Conservation (phyloP, 1,140 invertebrate genomes). For the Drosophila pallidifrons region DNA sequence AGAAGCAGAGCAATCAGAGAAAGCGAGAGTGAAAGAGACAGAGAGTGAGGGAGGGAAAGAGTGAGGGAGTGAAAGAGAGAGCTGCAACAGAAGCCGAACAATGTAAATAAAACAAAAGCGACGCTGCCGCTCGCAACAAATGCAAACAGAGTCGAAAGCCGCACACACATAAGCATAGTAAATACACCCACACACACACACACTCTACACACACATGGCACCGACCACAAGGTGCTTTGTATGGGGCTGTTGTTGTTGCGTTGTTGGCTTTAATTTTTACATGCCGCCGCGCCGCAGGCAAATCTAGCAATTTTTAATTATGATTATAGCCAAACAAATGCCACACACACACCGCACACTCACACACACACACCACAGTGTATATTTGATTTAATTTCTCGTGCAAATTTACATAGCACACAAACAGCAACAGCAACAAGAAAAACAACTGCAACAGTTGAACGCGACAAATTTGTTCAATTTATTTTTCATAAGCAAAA, state of each 20-base stretch:
- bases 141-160: slow-evolving; percentile 65
- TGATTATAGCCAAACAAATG: slow-evolving; percentile 68
- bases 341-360: slow-evolving; percentile 25
- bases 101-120: slow-evolving; percentile 75
- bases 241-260: slow-evolving; percentile 43
- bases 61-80: background rate
- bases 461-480: slow-evolving; percentile 49
- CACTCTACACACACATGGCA: background rate
- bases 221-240: slow-evolving; percentile 57
- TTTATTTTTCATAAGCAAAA: slow-evolving; percentile 43
- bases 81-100: slow-evolving; percentile 52
- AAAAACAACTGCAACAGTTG: background rate
- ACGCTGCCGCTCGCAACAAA: slow-evolving; percentile 49
- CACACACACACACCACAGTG: slow-evolving; percentile 12
- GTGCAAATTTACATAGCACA: slow-evolving; percentile 42
- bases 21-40: background rate
- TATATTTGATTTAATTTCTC: slow-evolving; percentile 48
- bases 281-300: slow-evolving; percentile 23
- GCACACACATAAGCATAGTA: slow-evolving; percentile 26
- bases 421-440: background rate
- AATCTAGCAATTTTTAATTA: slow-evolving; percentile 74
- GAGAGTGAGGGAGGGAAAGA: background rate
- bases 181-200: slow-evolving; percentile 11
- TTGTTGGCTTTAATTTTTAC: slow-evolving; percentile 58
- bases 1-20: background rate